These are phyloP conservation scores for Vanacampus margaritifer DNA, from an alignment of 2,113 vertebrate species.

Conservation along the genomic window DNA sequence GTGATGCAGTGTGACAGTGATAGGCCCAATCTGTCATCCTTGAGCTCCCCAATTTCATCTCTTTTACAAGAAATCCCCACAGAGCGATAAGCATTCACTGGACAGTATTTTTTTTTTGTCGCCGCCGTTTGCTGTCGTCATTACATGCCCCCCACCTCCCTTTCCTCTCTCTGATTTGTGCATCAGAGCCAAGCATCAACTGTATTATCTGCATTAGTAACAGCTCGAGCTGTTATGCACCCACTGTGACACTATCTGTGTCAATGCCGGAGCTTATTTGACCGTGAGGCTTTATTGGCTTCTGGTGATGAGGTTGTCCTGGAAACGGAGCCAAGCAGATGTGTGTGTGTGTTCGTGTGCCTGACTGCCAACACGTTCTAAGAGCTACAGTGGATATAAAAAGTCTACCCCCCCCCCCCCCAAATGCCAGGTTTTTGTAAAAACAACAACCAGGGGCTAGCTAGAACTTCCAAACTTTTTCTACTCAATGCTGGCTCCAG, in stretches of 20 bases:
- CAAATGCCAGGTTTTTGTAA: neutral
- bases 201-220: neutral
- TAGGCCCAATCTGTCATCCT: conserved; percentile 19
- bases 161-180: neutral
- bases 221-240: neutral
- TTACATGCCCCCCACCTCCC: neutral
- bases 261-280: conserved; percentile 16
- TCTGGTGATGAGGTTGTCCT: conserved; percentile 30
- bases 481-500: too few relatives aligned
- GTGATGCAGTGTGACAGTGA: conserved; percentile 15
- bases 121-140: neutral
- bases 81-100: neutral
- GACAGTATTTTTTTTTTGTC: neutral
- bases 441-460: too few relatives aligned
- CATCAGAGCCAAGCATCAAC: neutral
- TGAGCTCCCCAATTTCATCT: neutral
- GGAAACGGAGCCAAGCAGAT: conserved; percentile 23
- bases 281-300: conserved; percentile 38
- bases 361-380: neutral
- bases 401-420: neutral
- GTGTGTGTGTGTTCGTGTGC: neutral
- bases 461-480: too few relatives aligned
- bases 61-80: neutral
- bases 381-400: neutral
- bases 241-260: conserved; percentile 3